Base-by-base conservation (phyloP, 1,140 invertebrate species). In the Gerris buenoi region DNA sequence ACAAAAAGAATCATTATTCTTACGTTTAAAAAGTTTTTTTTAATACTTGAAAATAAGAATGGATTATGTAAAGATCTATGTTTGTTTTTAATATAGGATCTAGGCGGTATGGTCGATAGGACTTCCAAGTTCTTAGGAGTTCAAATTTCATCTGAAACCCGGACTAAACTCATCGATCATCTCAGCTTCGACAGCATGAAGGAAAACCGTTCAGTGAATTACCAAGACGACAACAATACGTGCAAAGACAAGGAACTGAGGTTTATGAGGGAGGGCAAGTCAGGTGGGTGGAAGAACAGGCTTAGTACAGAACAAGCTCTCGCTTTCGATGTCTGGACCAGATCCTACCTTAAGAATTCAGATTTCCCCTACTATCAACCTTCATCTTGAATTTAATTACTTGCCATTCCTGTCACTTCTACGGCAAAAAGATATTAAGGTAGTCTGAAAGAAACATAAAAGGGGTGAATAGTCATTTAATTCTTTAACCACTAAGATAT, bases 51-150 rank as follows among this genome's bases (percentile, higher is more conserved):
- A n/a, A n/a, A n/a, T n/a, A n/a, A n/a, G n/a, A n/a, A n/a, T n/a
- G n/a, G n/a, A n/a, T n/a, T n/a, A n/a, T n/a, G n/a, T n/a, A n/a
- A n/a, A n/a, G n/a, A n/a, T n/a, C n/a, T n/a, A n/a, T n/a, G n/a
- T n/a, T n/a, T n/a, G n/a, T n/a, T 13, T 56, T 13, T 56, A 25
- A 14, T 60, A 22, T 46, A 74, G 73, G 83, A 92, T 76, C 78
- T 88, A 62, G 76, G 78, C 0, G 78, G 76, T 0, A 82, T 83
- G 0, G 81, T 92, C 1, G 77, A 79, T 22, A 84, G 81, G 72
- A 87, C 90, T 18, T 88, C 88, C 0, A 73, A 82, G 23, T 94
- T 93, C 75, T 75, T 95, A 5, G 81, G 81, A 0, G 88, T 88
- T 75, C 74, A 75, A 0, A 69, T 91, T 2, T 83, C 77, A 0